phyloP scores from a whole-genome alignment of 2,113 vertebrate genomes.

The Callipepla squamata region DNA sequence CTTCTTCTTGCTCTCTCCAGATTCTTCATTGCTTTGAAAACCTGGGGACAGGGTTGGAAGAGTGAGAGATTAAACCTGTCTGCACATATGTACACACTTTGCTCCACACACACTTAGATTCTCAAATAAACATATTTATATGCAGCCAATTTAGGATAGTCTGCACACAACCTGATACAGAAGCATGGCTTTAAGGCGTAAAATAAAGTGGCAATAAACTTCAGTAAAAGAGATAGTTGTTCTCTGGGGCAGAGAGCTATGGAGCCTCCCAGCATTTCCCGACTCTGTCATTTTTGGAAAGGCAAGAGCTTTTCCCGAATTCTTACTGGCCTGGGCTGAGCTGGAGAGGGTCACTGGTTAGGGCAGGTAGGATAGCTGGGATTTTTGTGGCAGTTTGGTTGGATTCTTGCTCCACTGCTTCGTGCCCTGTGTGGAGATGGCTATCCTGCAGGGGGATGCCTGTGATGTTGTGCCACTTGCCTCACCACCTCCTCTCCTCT shows the following conservation, averaged over 20 bases:
- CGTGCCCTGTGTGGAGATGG: neutral
- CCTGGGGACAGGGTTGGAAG: neutral
- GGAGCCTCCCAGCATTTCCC: neutral
- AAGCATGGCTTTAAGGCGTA: neutral
- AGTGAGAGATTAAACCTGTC: constrained; percentile 22
- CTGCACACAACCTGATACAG: constrained; percentile 8
- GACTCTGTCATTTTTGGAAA: neutral
- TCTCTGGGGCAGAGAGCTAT: neutral
- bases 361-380: neutral
- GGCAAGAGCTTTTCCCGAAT: neutral
- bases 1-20: neutral
- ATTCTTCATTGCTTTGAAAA: neutral
- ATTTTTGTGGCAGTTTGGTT: constrained; percentile 5
- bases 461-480: neutral
- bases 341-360: neutral
- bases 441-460: neutral
- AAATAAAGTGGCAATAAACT: constrained; percentile 5
- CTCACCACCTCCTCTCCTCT: neutral
- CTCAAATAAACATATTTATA: constrained; percentile 46
- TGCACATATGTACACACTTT: neutral
- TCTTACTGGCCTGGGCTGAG: neutral
- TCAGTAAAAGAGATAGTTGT: constrained; percentile 36
- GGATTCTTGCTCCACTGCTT: neutral
- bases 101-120: neutral
- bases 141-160: constrained; percentile 11